Base-by-base conservation (phyloP, 2,113 vertebrate genomes). In the Salvelinus sp. region DNA sequence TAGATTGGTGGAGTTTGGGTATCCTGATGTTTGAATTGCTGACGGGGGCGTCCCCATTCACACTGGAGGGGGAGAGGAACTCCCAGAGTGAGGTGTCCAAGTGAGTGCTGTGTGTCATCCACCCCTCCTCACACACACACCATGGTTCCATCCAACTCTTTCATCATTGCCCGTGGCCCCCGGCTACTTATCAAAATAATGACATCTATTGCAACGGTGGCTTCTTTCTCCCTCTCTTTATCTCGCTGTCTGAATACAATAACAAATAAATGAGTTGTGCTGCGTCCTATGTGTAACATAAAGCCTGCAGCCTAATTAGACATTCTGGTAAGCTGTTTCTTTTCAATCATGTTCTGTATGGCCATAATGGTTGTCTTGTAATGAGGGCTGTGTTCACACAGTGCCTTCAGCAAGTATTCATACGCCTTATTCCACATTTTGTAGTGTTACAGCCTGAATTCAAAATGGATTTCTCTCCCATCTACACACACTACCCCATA, bases 1-100 rank as follows among this genome's bases (percentile, higher is more conserved):
- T 97, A 75, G 96, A 97, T 87, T 97, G 96, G 96, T 97, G 96
- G 96, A 97, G 96, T 77, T 88, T 97, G 57, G 96, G 96, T 2
- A 96, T 97, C 88, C 87, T 97, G 79, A 95, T 96, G 89, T 97
- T 96, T 28, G 96, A 97, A 89, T 92, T 97, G 70, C 91, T 97
- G 84, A 97, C 96, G 0, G 96, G 96, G 33, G 96, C 96, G 0
- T 97, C 96, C 22, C 96, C 96, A 9, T 97, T 97, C 82, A 97
- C 96, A 2, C 79, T 97, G 88, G 96, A 97, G 90, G 96, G 96
- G 2, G 95, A 96, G 87, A 94, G 93, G 84, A 97, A 97, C 88
- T 94, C 96, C 0, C 96, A 97, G 87, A 95, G 94, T 0, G 96
- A 97, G 69, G 96, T 97, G 84, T 96, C 96, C 79, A 95, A 95